Evolutionary conservation across 2,888 invertebrate species (phyloP).

Genomic region (Caenorhabditis doughertyi): DNA sequence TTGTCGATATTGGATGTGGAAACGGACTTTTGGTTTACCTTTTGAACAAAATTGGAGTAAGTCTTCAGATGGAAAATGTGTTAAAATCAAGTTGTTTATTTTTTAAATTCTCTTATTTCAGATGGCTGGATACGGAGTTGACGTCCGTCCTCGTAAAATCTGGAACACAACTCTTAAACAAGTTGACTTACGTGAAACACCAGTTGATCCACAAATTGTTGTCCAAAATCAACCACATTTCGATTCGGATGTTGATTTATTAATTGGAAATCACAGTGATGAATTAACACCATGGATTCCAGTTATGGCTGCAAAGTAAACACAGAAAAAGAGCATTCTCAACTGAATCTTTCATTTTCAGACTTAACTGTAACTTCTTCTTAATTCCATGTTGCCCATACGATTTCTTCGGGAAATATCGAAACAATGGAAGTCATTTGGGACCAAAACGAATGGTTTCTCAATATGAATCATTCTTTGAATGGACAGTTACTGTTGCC

Average conservation of each 20-base stretch:
- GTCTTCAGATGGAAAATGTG: conserved; percentile 1
- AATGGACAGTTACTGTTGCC: conserved; percentile 80
- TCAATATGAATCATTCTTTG: conserved; percentile 63
- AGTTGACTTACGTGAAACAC: conserved; percentile 63
- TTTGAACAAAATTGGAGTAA: conserved; percentile 72
- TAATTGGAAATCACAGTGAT: conserved; percentile 99
- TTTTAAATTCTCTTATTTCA: conserved; percentile 13
- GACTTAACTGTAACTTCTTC: conserved; percentile 87
- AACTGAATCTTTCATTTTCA: conserved; percentile 37
- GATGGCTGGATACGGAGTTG: conserved; percentile 71
- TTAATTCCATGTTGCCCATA: conserved; percentile 95
- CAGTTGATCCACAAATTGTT: conserved; percentile 70
- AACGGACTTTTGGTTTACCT: conserved; percentile 87
- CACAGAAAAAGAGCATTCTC: no score
- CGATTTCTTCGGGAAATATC: conserved; percentile 93
- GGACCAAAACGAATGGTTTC: conserved; percentile 47
- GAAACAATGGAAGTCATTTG: conserved; percentile 46
- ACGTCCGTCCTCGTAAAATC: conserved; percentile 88
- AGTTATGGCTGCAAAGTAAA: conserved; percentile 90
- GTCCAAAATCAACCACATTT: conserved; percentile 63
- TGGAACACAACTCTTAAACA: conserved; percentile 83
- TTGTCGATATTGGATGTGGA: conserved; percentile 97
- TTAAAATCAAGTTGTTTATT: background rate
- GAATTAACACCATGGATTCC: conserved; percentile 99
- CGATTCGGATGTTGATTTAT: conserved; percentile 77